These are phyloP conservation scores for Brienomyrus brachyistius DNA, from an alignment of 2,113 vertebrate genomes.

Conservation along the genomic window DNA sequence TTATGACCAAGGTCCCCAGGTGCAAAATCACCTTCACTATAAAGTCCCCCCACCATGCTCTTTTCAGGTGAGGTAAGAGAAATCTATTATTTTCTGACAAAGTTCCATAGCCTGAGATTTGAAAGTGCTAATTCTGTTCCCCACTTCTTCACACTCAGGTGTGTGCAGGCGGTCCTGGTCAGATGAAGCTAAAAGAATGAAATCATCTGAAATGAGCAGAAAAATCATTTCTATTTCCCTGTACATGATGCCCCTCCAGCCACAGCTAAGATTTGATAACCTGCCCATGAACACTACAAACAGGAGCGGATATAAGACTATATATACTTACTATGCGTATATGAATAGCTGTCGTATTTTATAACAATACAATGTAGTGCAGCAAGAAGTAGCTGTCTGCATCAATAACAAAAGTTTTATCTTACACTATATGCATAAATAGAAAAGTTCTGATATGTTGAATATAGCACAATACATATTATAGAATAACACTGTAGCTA, in stretches of 20 bases:
- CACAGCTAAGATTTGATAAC: not conserved
- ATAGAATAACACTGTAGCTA: not conserved
- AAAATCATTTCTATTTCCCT: not conserved
- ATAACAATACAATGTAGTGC: not conserved
- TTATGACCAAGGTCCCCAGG: not conserved
- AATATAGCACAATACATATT: not conserved
- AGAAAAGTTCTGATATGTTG: not conserved
- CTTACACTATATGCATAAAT: not conserved
- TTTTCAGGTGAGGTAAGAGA: not conserved
- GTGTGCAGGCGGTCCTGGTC: not conserved
- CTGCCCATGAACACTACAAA: not conserved
- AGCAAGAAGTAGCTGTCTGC: not conserved
- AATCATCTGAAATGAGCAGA: not conserved
- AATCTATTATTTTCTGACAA: not conserved
- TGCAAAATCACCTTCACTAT: not conserved
- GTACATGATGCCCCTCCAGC: not conserved
- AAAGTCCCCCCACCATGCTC: not conserved
- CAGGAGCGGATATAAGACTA: not conserved
- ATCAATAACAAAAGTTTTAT: not conserved
- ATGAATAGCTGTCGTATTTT: not conserved
- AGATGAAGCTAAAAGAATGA: not conserved
- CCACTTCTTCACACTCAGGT: not conserved
- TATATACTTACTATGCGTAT: not conserved
- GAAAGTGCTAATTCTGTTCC: not conserved
- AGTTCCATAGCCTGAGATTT: not conserved